Evolutionary conservation across 2,113 vertebrate species (phyloP), one percentile per base, ranked within the genome.

Genomic region (Sturnira hondurensis): DNA sequence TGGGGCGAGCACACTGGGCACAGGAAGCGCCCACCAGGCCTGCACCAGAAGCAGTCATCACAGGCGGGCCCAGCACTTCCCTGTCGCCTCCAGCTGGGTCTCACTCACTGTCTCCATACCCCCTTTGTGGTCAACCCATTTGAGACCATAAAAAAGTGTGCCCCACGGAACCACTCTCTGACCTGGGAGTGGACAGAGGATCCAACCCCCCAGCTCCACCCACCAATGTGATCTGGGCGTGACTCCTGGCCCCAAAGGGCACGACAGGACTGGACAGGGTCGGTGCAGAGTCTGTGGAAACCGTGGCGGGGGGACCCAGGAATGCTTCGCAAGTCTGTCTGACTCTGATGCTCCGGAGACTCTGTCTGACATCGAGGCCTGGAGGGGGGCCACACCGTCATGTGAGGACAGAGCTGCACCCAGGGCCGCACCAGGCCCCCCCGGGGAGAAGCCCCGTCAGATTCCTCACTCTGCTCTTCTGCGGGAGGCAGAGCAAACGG

Each of bases 311-410:
- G 74, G 24, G 11, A 17, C 28, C 28, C 10, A 54, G 31, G 50
- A 3, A 2, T 36, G 16, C n/a, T 9, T 41, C 13, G n/a, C 17
- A 4, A 14, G 36, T n/a, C n/a, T n/a, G n/a, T n/a, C n/a, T n/a
- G n/a, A n/a, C n/a, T n/a, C n/a, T n/a, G 19, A 52, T 5, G 6
- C 10, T 38, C 38, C 80, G 0, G 0, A 17, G 67, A 47, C 41
- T 19, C 1, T 26, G 19, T 24, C n/a, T 1, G 38, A 65, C 17
- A 7, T 28, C 3, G 0, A 52, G 76, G 15, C 50, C 22, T 6
- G 14, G 13, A 61, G 45, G 13, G 82, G 38, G 17, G 36, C 38
- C 73, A 10, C 2, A 19, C 36, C 0, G 7, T 19, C 61, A 0
- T 33, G 12, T 2, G 19, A 6, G 70, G 65, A 41, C 67, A 43